Conservation (phyloP, 2,888 invertebrate genomes). For the Nymphalis polychloros region DNA sequence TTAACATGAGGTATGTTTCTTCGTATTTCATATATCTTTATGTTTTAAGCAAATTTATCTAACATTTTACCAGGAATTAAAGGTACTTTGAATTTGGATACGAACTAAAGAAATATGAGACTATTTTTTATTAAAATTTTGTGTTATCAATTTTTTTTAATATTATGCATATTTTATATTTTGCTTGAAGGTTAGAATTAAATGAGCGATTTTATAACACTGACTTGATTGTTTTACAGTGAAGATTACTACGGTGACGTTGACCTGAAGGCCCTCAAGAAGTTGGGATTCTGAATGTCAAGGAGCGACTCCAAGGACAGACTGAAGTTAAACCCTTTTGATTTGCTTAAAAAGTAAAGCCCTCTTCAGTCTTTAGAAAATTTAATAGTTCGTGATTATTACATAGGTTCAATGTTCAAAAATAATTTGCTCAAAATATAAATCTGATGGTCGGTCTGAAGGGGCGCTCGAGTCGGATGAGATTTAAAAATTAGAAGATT, state of each 20-base stretch:
- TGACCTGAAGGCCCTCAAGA: constrained; percentile 92
- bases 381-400: constrained; percentile 28
- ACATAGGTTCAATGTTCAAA: constrained; percentile 30
- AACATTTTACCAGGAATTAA: background rate
- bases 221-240: constrained; percentile 75
- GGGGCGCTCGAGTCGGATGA: constrained; percentile 60
- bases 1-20: constrained; percentile 26
- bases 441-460: constrained; percentile 56
- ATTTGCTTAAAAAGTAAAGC: constrained; percentile 56
- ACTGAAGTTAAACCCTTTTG: constrained; percentile 70
- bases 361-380: constrained; percentile 49
- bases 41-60: constrained; percentile 4
- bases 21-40: constrained; percentile 6
- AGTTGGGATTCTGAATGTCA: constrained; percentile 86
- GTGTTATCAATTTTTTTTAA: background rate
- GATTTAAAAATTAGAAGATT: constrained; percentile 16
- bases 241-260: constrained; percentile 96
- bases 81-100: background rate
- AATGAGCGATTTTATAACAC: constrained; percentile 6
- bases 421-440: constrained; percentile 8
- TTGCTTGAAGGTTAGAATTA: background rate
- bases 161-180: background rate
- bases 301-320: constrained; percentile 77
- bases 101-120: background rate
- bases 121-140: background rate